phyloP scores from a whole-genome alignment of 2,113 vertebrate species.

The Podilymbus podiceps region DNA sequence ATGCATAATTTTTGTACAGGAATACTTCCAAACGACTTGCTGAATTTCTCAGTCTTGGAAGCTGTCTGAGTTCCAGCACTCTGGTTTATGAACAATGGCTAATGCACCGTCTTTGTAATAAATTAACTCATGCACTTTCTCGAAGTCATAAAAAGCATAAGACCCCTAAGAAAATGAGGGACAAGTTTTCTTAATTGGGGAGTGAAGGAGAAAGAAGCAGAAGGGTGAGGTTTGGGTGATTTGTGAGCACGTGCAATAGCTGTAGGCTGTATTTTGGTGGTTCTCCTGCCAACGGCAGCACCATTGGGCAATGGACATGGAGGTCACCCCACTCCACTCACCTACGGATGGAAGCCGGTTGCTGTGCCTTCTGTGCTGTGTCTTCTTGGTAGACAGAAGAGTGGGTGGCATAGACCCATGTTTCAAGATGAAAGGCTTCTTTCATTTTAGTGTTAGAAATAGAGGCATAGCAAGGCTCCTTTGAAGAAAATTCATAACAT shows the following conservation, averaged over 20 bases:
- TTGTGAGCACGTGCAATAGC: neutral
- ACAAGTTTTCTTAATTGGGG: neutral
- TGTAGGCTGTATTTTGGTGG: neutral
- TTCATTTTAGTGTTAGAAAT: neutral
- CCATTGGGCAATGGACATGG: neutral
- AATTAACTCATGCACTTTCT: neutral
- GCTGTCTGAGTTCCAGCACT: neutral
- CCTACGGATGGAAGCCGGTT: fast-evolving
- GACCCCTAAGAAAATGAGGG: neutral
- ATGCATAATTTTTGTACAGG: neutral
- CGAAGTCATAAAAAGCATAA: neutral
- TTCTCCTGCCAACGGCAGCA: neutral
- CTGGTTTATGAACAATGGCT: neutral
- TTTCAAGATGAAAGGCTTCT: neutral
- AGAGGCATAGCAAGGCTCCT: neutral
- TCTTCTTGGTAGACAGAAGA: neutral
- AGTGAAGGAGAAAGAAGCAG: neutral
- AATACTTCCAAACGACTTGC: neutral
- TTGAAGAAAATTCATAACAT: neutral
- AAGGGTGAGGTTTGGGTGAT: neutral
- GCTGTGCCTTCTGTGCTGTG: too few relatives aligned
- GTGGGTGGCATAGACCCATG: neutral
- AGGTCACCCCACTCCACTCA: neutral
- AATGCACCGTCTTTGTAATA: neutral
- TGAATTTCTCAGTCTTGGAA: neutral